Base-by-base conservation (phyloP, 2,797 vertebrate genomes). In the Cyclopterus lumpus region DNA sequence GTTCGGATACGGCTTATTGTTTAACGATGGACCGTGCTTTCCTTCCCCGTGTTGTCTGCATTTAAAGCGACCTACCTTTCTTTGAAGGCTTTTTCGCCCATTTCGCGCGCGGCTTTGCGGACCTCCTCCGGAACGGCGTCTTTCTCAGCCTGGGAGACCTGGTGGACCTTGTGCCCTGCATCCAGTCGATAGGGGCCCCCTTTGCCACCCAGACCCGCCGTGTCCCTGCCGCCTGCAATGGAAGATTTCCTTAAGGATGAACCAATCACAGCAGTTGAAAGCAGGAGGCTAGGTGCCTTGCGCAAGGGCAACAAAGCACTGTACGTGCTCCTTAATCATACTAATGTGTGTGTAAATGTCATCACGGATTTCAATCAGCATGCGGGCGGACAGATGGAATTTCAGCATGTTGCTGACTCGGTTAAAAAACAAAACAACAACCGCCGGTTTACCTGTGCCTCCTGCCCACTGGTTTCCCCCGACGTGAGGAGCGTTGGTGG, bases 391-490 rank as follows among this genome's bases (percentile, higher is more conserved):
- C 6, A 16, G 28, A 18, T 12, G 16, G 20, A 24, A 7, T 34
- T 16, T 16, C 20, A 15, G 11, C 30, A 1, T 44, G 24, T 26
- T 49, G 51, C 12, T 36, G 12, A 38, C 1, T 0, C 22, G 20
- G 32, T 8, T 18, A 55, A 5, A 54, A n/a, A 30, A 30, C 30
- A 30, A 30, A 30, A 5, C 30, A 20, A 14, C 34, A n/a, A 4
- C 10, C 28, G 16, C 7, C 34, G 8, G 15, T 5, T 64, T 68
- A 93, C 97, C 98, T 94, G 98, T 99, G 88, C 97, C 98, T 20
- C 97, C 98, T 4, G 98, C 97, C 98, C 98, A 99, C 20, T 94
- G 97, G 87, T 98, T 99, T 32, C 98, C 98, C 7, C 98, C 98
- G 16, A 99, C 93, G 0, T 99, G 98, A 0, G 98, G 98, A 60